Evolutionary conservation across 2,888 invertebrate species (phyloP).

Genomic region (Margaritifera margaritifera): DNA sequence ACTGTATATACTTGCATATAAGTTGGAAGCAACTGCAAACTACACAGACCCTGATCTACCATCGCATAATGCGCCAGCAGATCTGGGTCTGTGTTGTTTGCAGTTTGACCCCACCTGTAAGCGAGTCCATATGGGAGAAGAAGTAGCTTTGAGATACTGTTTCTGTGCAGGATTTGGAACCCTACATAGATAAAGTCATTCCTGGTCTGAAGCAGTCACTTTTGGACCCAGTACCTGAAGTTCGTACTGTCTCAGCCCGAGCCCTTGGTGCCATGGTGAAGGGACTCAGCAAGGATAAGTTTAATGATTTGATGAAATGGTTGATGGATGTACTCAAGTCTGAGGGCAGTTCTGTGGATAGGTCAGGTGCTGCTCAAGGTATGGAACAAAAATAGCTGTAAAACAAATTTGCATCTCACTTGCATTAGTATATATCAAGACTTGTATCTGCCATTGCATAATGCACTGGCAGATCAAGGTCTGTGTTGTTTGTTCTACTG

Average conservation of each 20-base stretch:
- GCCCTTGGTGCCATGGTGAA: slow-evolving; percentile 98
- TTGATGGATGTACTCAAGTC: slow-evolving; percentile 97
- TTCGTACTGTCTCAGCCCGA: slow-evolving; percentile 94
- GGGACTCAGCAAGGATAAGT: slow-evolving; percentile 96
- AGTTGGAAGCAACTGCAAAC: too few relatives aligned
- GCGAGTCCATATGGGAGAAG: too few relatives aligned
- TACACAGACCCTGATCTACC: too few relatives aligned
- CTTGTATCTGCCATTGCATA: too few relatives aligned
- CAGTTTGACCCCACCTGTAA: too few relatives aligned
- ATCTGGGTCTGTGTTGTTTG: too few relatives aligned
- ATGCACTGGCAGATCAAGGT: too few relatives aligned
- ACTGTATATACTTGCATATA: too few relatives aligned
- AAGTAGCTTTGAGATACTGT: neutral
- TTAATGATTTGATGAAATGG: slow-evolving; percentile 98
- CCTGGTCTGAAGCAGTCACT: slow-evolving; percentile 96
- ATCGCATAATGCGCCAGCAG: too few relatives aligned
- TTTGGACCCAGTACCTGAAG: slow-evolving; percentile 98
- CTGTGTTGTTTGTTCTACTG: too few relatives aligned
- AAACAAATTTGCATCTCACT: too few relatives aligned
- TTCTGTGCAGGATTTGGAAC: slow-evolving; percentile 84
- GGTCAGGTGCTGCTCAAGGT: slow-evolving; percentile 72
- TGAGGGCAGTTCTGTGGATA: slow-evolving; percentile 91
- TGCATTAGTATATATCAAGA: too few relatives aligned
- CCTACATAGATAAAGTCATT: slow-evolving; percentile 95
- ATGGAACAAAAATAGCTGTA: neutral